Conservation (phyloP, 2,113 vertebrate species). For the Vidua macroura region DNA sequence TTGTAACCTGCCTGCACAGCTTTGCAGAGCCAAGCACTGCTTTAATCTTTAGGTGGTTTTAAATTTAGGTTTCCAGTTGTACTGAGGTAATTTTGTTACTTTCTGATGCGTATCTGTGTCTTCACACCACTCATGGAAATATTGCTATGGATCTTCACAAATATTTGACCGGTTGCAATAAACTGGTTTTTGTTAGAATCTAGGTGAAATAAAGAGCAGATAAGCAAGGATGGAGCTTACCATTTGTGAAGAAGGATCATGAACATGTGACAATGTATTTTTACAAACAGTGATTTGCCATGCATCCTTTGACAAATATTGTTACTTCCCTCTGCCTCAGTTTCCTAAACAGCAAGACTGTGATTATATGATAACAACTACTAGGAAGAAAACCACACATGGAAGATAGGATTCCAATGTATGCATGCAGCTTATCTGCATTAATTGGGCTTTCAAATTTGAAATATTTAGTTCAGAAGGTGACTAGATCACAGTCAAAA, state of each 20-base stretch:
- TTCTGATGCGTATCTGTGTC: not conserved
- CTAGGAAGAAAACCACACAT: not conserved
- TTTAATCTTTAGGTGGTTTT: not conserved
- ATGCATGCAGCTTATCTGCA: not conserved
- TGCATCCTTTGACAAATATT: not conserved
- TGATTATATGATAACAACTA: not conserved
- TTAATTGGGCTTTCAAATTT: not conserved
- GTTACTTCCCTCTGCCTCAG: not conserved
- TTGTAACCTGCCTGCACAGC: not conserved
- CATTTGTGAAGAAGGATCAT: not conserved
- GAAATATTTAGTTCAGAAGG: not conserved
- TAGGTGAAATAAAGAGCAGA: not conserved
- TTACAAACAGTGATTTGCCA: not conserved
- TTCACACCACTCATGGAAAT: not conserved
- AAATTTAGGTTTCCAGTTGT: not conserved
- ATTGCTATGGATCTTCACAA: not conserved
- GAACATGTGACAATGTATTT: not conserved
- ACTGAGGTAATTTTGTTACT: not conserved
- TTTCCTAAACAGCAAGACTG: not conserved
- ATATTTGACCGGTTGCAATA: not conserved
- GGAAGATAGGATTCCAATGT: not conserved
- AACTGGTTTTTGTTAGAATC: not conserved
- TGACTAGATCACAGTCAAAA: not conserved
- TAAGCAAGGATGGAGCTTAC: not conserved
- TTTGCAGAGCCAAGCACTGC: not conserved